phyloP scores from a whole-genome alignment of 2,113 vertebrate species.

The Columba livia region DNA sequence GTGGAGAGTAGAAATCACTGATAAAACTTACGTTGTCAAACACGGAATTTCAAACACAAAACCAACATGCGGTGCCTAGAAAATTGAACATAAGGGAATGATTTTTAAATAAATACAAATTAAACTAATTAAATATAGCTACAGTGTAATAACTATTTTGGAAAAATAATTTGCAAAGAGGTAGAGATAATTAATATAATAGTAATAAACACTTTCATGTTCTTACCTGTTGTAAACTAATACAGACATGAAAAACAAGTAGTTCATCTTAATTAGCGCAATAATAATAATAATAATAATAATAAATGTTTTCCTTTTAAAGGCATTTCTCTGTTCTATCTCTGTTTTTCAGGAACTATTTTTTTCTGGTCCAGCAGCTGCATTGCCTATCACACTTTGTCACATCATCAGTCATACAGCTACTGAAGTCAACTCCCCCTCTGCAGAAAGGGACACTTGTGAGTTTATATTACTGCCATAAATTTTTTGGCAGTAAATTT shows the following conservation, averaged over 20 bases:
- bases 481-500: constrained; percentile 85
- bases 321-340: constrained; percentile 55
- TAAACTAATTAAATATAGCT: neutral
- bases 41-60: neutral
- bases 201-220: neutral
- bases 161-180: neutral
- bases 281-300: neutral
- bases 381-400: constrained; percentile 80
- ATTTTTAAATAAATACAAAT: neutral
- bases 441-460: constrained; percentile 76
- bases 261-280: neutral
- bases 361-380: constrained; percentile 77
- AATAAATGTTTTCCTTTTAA: constrained; percentile 35
- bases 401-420: constrained; percentile 88
- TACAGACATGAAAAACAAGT: neutral
- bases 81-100: neutral
- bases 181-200: neutral
- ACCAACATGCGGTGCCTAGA: neutral
- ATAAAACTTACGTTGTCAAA: neutral
- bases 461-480: constrained; percentile 87
- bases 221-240: neutral
- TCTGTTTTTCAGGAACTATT: constrained; percentile 48
- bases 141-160: neutral
- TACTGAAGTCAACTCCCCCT: constrained; percentile 77
- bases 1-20: neutral